Evolutionary conservation across 2,888 invertebrate genomes (phyloP), one percentile per base, ranked within the genome.

Genomic region (Ceriagrion tenellum): DNA sequence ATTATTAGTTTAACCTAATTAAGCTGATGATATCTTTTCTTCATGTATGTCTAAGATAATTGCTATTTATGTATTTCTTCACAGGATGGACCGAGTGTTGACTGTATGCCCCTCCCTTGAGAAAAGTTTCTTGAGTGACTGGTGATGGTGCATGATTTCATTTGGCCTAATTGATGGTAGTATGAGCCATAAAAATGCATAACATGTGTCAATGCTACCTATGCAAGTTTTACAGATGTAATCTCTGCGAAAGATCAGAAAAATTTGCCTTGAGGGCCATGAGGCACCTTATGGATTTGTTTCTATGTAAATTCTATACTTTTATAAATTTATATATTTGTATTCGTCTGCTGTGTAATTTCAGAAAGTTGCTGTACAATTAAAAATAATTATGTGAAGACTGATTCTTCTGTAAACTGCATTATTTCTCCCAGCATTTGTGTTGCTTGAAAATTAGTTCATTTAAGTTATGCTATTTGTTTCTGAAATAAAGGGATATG

Each of bases 31-130:
- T 96, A 47, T 47, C 8, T 47, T 47, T 8, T 4, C 8, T 47
- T 4, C 47, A 47, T 47, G 47, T 47, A 47, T n/a, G n/a, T n/a
- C n/a, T n/a, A n/a, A n/a, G n/a, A n/a, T 4, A 47, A 47, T 47
- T 47, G 8, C 47, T 47, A 59, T 59, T n/a, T 16, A 59, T 59
- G 16, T 59, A 20, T 96, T 96, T 96, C 96, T 95, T 97, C 97
- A 95, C 97, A 98, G 98, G 96, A 97, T 98, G 96, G 97, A 97
- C 95, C 97, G 98, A 56, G 97, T 97, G 89, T 96, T 98, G 96
- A 97, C 97, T 69, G 97, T 97, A 0, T 98, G 97, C 96, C 97
- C 97, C 95, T 97, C 97, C 0, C 97, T 98, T 96, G 98, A 98
- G 96, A 97, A 97, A 95, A 98, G 98, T 95, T 98, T 97, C 96